Base-by-base conservation (phyloP, 1,140 invertebrate species). In the Hyposmocoma kahamanoa region DNA sequence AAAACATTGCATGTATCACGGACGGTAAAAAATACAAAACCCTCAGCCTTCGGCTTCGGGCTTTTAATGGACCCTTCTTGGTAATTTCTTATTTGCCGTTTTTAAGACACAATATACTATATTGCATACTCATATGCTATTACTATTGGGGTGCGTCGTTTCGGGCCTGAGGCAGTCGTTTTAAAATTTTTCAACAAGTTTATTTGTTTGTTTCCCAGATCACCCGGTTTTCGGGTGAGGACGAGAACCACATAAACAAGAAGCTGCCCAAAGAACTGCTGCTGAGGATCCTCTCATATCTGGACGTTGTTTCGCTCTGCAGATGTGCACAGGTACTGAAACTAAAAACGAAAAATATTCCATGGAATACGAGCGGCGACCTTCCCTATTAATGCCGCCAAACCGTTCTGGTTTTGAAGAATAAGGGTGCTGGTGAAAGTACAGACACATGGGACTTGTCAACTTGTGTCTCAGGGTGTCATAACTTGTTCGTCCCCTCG, bases 291-390 rank as follows among this genome's bases (percentile, higher is more conserved):
- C 96, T 99, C 86, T 99, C 98, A 30, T 99, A 97, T 84, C 88
- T 99, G 84, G 98, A 99, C 87, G 96, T 99, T 22, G 95, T 98
- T 13, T 97, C 97, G 24, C 87, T 99, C 61, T 99, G 98, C 86
- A 90, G 98, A 63, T 99, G 97, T 91, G 98, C 98, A 59, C 98
- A 99, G 91, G 92, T 93, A 63, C 55, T n/a, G n/a, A n/a, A n/a
- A n/a, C n/a, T n/a, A n/a, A n/a, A n/a, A n/a, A n/a, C n/a, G n/a
- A n/a, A n/a, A n/a, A n/a, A n/a, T n/a, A n/a, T n/a, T n/a, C n/a
- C n/a, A n/a, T n/a, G n/a, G n/a, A n/a, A n/a, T n/a, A n/a, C n/a
- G n/a, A n/a, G n/a, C n/a, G n/a, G n/a, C n/a, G n/a, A n/a, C n/a
- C n/a, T n/a, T n/a, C n/a, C n/a, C n/a, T n/a, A n/a, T n/a, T n/a